Evolutionary conservation across 2,797 vertebrate genomes (phyloP).

Genomic region (Pangasius macronema): DNA sequence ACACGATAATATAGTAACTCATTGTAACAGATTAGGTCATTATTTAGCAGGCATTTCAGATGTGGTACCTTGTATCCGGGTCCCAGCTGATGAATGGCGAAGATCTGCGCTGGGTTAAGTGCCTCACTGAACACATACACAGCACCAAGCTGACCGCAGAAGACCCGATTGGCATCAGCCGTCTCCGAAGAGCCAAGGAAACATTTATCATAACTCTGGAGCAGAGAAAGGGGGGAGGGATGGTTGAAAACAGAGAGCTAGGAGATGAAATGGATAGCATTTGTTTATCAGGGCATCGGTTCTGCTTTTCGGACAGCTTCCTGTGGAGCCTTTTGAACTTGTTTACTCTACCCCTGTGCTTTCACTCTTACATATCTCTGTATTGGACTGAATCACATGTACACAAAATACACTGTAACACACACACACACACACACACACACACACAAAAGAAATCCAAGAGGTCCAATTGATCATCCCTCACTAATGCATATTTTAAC

Average conservation of each 20-base stretch:
- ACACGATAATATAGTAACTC: neutral
- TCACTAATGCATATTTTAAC: neutral
- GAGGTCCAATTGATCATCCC: neutral
- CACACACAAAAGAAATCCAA: neutral
- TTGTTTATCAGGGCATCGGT: conserved; percentile 6
- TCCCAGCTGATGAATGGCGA: conserved; percentile 96
- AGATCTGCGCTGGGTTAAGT: conserved; percentile 97
- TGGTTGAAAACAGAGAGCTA: conserved; percentile 2
- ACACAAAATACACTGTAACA: neutral
- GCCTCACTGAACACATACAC: conserved; percentile 98
- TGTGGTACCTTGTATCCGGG: conserved; percentile 93
- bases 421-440: neutral
- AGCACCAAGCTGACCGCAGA: conserved; percentile 96
- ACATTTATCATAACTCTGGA: conserved; percentile 97
- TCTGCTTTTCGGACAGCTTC: conserved; percentile 4
- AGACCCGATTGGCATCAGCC: conserved; percentile 95
- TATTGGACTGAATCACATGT: neutral
- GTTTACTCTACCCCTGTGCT: conserved; percentile 14
- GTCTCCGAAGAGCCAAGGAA: conserved; percentile 98
- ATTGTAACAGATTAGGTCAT: neutral
- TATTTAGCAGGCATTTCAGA: neutral
- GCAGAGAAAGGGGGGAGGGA: conserved; percentile 39
- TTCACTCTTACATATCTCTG: conserved; percentile 4
- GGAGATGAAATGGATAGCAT: conserved; percentile 17
- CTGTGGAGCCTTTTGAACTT: conserved; percentile 19